Conservation (phyloP, 2,888 invertebrate genomes). For the Cacoxenus indagator region DNA sequence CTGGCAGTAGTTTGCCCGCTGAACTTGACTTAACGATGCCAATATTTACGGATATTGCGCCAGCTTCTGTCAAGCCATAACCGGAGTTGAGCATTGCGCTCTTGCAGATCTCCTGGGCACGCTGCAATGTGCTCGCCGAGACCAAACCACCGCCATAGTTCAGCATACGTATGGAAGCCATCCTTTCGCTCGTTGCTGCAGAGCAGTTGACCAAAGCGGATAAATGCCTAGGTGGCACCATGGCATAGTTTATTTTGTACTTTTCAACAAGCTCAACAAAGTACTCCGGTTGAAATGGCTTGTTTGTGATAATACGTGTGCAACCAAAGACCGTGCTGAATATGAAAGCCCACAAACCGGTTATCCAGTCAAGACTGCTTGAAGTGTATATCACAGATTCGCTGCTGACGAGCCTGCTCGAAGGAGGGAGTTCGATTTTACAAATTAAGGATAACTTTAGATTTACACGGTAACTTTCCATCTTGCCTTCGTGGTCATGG, state of each 20-base stretch:
- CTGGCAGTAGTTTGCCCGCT: constrained; percentile 50
- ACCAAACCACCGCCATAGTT: constrained; percentile 53
- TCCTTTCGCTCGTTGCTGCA: constrained; percentile 41
- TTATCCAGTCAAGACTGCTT: constrained; percentile 54
- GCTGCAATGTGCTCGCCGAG: constrained; percentile 40
- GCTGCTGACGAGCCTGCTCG: constrained; percentile 37
- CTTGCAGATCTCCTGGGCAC: constrained; percentile 45
- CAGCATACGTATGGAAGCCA: constrained; percentile 46
- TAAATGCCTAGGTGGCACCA: constrained; percentile 51
- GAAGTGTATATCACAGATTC: constrained; percentile 42
- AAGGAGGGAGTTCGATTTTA: no score
- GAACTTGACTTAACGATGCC: constrained; percentile 45
- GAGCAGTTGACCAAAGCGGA: constrained; percentile 44
- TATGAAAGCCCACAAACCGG: constrained; percentile 45
- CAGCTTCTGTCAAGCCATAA: constrained; percentile 60
- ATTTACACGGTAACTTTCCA: no score
- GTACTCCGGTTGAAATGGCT: constrained; percentile 48
- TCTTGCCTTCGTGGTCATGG: no score
- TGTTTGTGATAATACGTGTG: constrained; percentile 51
- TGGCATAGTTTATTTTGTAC: constrained; percentile 51
- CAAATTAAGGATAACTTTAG: no score
- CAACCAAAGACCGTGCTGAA: constrained; percentile 41
- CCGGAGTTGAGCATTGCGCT: constrained; percentile 44
- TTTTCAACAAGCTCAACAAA: constrained; percentile 51
- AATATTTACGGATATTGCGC: constrained; percentile 43